These are phyloP conservation scores for Ceratosolen solmsi DNA, from an alignment of 1,140 invertebrate genomes.

Conservation along the genomic window DNA sequence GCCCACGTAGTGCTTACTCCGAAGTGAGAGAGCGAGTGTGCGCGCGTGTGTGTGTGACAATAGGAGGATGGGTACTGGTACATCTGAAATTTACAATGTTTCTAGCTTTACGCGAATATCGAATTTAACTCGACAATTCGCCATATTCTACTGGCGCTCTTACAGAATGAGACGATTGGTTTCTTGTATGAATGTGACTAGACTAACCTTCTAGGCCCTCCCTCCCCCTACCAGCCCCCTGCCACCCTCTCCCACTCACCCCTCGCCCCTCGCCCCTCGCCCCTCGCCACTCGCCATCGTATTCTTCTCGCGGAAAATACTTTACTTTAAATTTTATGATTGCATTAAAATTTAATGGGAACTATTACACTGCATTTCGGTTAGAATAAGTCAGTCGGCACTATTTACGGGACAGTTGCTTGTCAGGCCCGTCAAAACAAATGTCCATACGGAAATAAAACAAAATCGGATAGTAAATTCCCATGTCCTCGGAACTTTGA, in stretches of 20 bases:
- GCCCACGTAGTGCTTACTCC: constrained; percentile 28
- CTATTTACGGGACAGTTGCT: not conserved
- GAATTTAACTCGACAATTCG: constrained; percentile 16
- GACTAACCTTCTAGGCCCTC: too few relatives aligned
- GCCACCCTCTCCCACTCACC: too few relatives aligned
- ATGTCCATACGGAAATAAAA: not conserved
- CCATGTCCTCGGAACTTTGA: not conserved
- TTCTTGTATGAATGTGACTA: not conserved
- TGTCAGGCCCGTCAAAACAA: not conserved
- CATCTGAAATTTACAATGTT: constrained; percentile 40
- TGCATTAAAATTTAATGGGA: not conserved
- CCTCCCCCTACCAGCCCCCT: too few relatives aligned
- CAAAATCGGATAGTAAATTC: not conserved
- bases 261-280: too few relatives aligned
- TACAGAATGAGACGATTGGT: constrained; percentile 23
- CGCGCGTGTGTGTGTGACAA: not conserved
- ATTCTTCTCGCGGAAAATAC: too few relatives aligned
- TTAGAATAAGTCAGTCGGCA: not conserved
- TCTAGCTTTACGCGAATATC: constrained; percentile 27
- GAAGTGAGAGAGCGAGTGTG: not conserved
- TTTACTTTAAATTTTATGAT: too few relatives aligned
- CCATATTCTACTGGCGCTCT: not conserved
- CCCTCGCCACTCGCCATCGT: too few relatives aligned
- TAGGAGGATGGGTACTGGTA: not conserved
- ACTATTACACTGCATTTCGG: not conserved